A percentile compares a stretch with the other conserved stretches of the same genome.
Evolutionary conservation across 2,113 vertebrate genomes (phyloP).

Genomic region (Bucco capensis): DNA sequence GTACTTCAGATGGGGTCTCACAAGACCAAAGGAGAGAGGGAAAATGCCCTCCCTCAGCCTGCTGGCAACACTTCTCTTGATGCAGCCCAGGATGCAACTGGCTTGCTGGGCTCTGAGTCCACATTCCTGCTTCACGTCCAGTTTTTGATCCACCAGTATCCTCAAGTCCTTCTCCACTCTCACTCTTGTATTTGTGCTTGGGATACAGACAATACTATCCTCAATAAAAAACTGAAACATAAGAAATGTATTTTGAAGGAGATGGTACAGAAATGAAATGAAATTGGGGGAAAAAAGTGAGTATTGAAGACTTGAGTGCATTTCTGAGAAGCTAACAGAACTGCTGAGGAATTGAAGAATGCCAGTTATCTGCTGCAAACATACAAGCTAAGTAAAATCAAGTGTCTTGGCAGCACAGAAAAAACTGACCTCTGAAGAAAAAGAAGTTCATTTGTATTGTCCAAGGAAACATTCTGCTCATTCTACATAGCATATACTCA

Average conservation of each 20-base stretch:
- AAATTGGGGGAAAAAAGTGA: background rate
- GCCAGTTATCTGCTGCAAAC: background rate
- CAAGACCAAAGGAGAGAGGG: background rate
- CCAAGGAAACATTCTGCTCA: background rate
- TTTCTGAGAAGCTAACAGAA: background rate
- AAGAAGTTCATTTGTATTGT: background rate
- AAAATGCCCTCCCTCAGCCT: background rate
- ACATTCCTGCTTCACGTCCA: background rate
- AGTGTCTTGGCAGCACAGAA: background rate
- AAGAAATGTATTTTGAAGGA: background rate
- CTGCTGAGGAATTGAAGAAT: background rate
- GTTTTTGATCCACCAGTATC: background rate
- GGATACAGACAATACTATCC: background rate
- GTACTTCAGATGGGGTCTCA: background rate
- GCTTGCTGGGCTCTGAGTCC: background rate
- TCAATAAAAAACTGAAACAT: background rate
- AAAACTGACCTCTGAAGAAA: background rate
- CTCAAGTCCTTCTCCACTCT: background rate
- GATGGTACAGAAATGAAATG: background rate
- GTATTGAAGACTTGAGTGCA: background rate
- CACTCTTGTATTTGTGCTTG: background rate
- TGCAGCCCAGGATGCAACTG: background rate
- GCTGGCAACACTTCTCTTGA: background rate
- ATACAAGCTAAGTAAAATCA: background rate
- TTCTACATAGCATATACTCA: background rate